These are phyloP conservation scores for Apoda limacodes DNA, from an alignment of 2,888 invertebrate genomes.

Conservation along the genomic window DNA sequence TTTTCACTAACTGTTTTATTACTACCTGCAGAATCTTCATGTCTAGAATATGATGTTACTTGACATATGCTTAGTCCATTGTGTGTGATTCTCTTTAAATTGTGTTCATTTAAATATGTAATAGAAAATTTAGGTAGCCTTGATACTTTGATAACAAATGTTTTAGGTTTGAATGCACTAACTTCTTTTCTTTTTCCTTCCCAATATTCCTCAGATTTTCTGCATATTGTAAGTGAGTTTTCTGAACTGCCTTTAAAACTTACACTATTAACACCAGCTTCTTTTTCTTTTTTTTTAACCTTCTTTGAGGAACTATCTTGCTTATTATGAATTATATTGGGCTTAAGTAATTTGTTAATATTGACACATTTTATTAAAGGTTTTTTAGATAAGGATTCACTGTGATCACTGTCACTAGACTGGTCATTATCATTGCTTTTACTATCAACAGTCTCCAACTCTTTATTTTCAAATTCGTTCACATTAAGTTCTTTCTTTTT, in stretches of 20 bases:
- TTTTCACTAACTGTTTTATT: too few relatives aligned
- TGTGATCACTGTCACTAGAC: conserved; percentile 5
- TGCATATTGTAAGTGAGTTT: conserved; percentile 10
- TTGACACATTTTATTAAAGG: conserved; percentile 53
- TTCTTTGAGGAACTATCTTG: too few relatives aligned
- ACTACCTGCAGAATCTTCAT: conserved; percentile 7
- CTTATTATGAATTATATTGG: too few relatives aligned
- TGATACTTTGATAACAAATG: conserved; percentile 32
- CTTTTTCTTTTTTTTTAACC: too few relatives aligned
- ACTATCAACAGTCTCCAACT: too few relatives aligned
- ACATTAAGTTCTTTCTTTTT: too few relatives aligned
- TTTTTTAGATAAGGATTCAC: conserved; percentile 16
- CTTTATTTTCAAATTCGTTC: too few relatives aligned
- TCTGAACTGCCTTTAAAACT: conserved; percentile 9
- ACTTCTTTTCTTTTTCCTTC: conserved; percentile 32
- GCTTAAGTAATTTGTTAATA: conserved; percentile 45
- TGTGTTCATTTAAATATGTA: conserved; percentile 29
- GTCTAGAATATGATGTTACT: conserved; percentile 23
- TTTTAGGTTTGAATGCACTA: conserved; percentile 36
- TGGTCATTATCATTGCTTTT: conserved; percentile 9
- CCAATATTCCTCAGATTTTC: conserved; percentile 26
- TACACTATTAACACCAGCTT: conserved; percentile 8
- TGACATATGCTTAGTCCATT: conserved; percentile 30
- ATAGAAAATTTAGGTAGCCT: conserved; percentile 34
- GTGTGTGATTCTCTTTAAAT: conserved; percentile 34